phyloP scores from a whole-genome alignment of 2,797 vertebrate species.

The Acanthurus tractus region DNA sequence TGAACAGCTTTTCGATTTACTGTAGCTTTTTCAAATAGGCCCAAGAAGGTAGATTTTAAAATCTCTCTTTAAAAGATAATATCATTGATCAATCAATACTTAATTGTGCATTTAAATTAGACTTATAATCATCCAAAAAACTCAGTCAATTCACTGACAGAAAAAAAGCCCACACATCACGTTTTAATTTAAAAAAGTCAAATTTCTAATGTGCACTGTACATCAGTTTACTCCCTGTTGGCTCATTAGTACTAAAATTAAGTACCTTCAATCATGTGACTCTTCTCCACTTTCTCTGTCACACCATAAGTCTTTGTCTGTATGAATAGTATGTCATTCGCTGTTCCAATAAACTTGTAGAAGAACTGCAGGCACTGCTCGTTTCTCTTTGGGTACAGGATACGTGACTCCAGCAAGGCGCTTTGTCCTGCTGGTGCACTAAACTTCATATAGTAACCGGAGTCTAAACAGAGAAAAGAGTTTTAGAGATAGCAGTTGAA shows the following conservation, averaged over 20 bases:
- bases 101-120: neutral
- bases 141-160: neutral
- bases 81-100: neutral
- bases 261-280: conserved; percentile 89
- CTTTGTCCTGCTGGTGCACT: conserved; percentile 76
- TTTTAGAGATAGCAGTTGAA: no score
- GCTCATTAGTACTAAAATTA: neutral
- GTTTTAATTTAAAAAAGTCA: no score
- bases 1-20: no score
- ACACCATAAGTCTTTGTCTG: conserved; percentile 90
- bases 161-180: no score
- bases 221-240: no score
- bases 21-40: no score
- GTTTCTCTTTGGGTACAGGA: conserved; percentile 90
- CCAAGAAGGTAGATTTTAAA: no score
- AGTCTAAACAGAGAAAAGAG: conserved; percentile 73
- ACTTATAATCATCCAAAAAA: neutral
- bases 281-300: conserved; percentile 83
- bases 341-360: conserved; percentile 88
- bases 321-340: conserved; percentile 85
- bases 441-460: conserved; percentile 92
- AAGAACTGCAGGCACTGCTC: conserved; percentile 94
- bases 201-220: no score
- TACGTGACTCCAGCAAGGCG: conserved; percentile 90
- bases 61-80: neutral